Base-by-base conservation (phyloP, 1,140 invertebrate genomes). In the Drosophila nannoptera region DNA sequence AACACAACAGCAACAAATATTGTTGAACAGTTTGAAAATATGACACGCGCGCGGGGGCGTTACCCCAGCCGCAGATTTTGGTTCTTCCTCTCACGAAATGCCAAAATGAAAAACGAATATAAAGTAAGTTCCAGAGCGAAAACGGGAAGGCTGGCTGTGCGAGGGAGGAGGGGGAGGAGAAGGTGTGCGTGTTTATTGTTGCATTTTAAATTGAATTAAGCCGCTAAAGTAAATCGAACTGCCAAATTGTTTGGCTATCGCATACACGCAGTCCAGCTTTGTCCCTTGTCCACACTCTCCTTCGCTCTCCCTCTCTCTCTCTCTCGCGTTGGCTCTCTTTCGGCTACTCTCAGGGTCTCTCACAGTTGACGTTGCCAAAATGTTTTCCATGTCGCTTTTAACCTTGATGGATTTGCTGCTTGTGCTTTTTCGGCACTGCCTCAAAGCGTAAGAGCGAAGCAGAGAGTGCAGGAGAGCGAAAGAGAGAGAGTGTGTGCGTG, bases 381-480 rank as follows among this genome's bases (percentile, higher is more conserved):
- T 83, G 71, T 78, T 82, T 78, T 75, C 75, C 60, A 69, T 82
- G 78, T 53, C 71, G 78, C 63, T 69, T 82, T 77, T 78, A 82
- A 75, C 78, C 78, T 82, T 82, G 75, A 75, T 75, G 71, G 67
- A 77, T 77, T 65, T 63, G 40, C 60, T 60, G 33, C 60, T 68
- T 56, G 12, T 40, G 35, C 60, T 45, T 60, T 48, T 42, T 49
- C 46, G 29, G 29, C 46, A 22, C 22, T 3, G n/a, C n/a, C n/a
- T n/a, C n/a, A n/a, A n/a, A n/a, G n/a, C n/a, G n/a, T n/a, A n/a
- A n/a, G n/a, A 32, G 32, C 11, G 11, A 73, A 40, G 33, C 35
- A 46, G 16, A 29, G 14, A 32, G 22, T 7, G 36, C 22, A 52
- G 5, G 50, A n/a, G 12, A 16, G 14, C 7, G 16, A 42, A 4